Conservation (phyloP, 2,113 vertebrate genomes). For the Alaudala cheleensis region DNA sequence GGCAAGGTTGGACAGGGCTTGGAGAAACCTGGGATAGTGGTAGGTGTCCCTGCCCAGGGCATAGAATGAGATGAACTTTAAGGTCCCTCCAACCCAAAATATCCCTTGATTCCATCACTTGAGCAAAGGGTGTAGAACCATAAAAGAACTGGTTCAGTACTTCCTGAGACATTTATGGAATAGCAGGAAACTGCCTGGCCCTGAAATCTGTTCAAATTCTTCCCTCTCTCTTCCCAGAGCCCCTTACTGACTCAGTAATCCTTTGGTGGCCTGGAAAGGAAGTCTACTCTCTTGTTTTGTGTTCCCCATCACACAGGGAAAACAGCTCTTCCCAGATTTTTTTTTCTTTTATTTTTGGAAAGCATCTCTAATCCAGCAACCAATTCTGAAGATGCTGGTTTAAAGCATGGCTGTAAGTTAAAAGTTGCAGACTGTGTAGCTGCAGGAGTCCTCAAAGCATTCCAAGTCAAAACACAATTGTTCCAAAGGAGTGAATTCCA, state of each 20-base stretch:
- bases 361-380: neutral
- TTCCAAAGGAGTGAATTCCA: neutral
- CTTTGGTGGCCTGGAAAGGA: neutral
- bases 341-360: neutral
- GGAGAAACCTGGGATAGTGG: neutral
- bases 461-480: neutral
- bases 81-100: neutral
- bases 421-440: neutral
- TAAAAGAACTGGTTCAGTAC: neutral
- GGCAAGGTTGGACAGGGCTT: neutral
- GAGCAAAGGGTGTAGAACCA: neutral
- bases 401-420: neutral
- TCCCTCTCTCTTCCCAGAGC: neutral
- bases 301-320: neutral
- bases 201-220: neutral
- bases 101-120: neutral
- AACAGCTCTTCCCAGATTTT: neutral
- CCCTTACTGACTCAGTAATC: neutral
- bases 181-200: neutral
- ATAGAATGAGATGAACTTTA: neutral
- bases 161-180: neutral
- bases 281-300: neutral
- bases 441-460: constrained; percentile 3
- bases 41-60: neutral
- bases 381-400: neutral